Conservation (phyloP, 53 echinoderm and acorn worm genomes). For the Luidia sarsii region DNA sequence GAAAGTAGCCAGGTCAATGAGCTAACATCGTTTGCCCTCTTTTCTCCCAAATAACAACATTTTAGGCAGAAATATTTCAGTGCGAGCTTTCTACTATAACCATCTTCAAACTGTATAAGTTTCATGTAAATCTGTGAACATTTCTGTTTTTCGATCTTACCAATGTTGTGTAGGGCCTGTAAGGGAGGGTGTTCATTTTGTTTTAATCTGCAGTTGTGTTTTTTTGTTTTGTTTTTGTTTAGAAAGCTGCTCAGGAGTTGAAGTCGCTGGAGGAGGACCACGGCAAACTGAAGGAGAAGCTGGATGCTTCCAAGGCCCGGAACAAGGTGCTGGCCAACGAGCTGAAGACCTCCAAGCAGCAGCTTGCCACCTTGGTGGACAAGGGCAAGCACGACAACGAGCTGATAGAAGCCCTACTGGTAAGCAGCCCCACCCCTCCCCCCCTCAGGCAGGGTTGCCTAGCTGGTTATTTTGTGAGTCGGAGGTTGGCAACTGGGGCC, state of each 20-base stretch:
- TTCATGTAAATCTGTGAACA: too few relatives aligned
- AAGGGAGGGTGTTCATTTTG: too few relatives aligned
- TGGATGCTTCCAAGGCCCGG: conserved; percentile 89
- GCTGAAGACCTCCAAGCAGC: conserved; percentile 84
- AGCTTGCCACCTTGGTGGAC: conserved; percentile 73
- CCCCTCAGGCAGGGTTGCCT: background rate
- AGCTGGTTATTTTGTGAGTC: background rate
- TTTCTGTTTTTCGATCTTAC: too few relatives aligned
- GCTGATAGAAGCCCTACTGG: conserved; percentile 91
- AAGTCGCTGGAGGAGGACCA: conserved; percentile 86
- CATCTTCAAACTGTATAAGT: too few relatives aligned
- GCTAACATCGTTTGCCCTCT: background rate
- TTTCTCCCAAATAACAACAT: too few relatives aligned
- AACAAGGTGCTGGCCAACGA: conserved; percentile 94
- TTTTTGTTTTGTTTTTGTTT: background rate
- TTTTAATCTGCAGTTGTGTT: background rate
- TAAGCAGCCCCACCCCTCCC: too few relatives aligned
- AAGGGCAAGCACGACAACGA: conserved; percentile 98
- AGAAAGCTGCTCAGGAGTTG: conserved; percentile 79
- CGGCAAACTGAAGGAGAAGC: conserved; percentile 82
- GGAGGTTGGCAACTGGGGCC: background rate
- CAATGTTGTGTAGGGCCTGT: too few relatives aligned
- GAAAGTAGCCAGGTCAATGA: too few relatives aligned
- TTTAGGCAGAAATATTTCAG: too few relatives aligned
- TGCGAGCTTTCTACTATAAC: too few relatives aligned